These are phyloP conservation scores for Bugula neritina DNA, from an alignment of 2,888 invertebrate species.

Conservation along the genomic window DNA sequence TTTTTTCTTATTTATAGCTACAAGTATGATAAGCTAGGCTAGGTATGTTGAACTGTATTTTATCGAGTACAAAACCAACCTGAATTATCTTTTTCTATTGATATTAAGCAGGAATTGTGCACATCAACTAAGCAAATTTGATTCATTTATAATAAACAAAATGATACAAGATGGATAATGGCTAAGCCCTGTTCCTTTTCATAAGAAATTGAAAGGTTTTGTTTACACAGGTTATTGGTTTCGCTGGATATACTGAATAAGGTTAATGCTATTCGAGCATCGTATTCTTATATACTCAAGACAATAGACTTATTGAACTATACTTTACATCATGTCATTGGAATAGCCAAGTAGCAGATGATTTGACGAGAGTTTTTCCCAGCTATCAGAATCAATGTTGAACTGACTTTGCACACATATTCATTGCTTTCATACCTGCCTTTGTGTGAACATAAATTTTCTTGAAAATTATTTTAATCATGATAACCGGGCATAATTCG, in stretches of 20 bases:
- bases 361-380: background rate
- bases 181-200: too few species aligned
- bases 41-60: too few species aligned
- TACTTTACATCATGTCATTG: background rate
- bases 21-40: too few species aligned
- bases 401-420: background rate
- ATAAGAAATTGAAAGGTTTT: background rate
- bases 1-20: too few species aligned
- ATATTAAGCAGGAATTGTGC: too few species aligned
- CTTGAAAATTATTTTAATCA: background rate
- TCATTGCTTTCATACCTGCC: background rate
- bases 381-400: slow-evolving; percentile 18
- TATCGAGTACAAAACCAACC: too few species aligned
- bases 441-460: background rate
- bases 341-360: slow-evolving; percentile 5
- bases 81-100: too few species aligned
- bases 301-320: slow-evolving; percentile 25
- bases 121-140: too few species aligned
- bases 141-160: too few species aligned
- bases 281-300: background rate
- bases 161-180: too few species aligned
- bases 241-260: background rate
- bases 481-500: slow-evolving; percentile 23
- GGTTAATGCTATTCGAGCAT: slow-evolving; percentile 1
- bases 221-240: background rate